Base-by-base conservation (phyloP, 2,888 invertebrate genomes). In the Invenusta paracnida region DNA sequence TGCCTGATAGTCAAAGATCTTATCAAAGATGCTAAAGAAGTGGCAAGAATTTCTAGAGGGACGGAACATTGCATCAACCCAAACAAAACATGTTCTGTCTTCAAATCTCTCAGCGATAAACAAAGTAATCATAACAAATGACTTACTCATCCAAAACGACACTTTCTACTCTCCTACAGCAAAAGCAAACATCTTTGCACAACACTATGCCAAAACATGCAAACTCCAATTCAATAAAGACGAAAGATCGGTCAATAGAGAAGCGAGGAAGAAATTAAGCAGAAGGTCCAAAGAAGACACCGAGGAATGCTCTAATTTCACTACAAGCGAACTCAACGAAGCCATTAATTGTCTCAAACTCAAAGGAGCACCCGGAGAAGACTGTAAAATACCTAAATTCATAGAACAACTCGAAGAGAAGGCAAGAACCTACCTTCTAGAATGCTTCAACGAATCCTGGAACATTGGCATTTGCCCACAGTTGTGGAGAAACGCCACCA, bases 41-140 rank as follows among this genome's bases (percentile, higher is more conserved):
- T 73, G 73, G 73, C 73, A 73, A 73, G 73, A 73, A 73, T 73
- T 73, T 25, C 73, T 73, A 5, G 73, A 73, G 2, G 73, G 73
- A 73, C 73, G 5, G 73, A 73, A 73, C 27, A n/a, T 23, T 73
- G 11, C 73, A 73, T n/a, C 5, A 23, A 73, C 23, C 73, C 73
- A 23, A 73, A 73, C 73, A 73, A 73, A 73, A 73, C 48, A 5
- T 48, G 5, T 17, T 48, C 48, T 11, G 48, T 48, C 48, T 11
- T 48, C 48, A 48, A 48, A 48, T 48, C 48, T 48, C 48, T 48
- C 17, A 48, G 17, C 17, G 48, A 17, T 11, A 48, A 48, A 17
- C 48, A 48, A 48, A 17, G 11, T 17, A 48, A 48, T 48, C 48
- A 48, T 17, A 48, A 17, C n/a, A 48, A 48, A 48, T 48, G 48